A percentile compares a stretch with the other conserved stretches of the same genome.
These are phyloP conservation scores for Plecotus auritus DNA, from an alignment of 2,113 vertebrate species.

Conservation along the genomic window DNA sequence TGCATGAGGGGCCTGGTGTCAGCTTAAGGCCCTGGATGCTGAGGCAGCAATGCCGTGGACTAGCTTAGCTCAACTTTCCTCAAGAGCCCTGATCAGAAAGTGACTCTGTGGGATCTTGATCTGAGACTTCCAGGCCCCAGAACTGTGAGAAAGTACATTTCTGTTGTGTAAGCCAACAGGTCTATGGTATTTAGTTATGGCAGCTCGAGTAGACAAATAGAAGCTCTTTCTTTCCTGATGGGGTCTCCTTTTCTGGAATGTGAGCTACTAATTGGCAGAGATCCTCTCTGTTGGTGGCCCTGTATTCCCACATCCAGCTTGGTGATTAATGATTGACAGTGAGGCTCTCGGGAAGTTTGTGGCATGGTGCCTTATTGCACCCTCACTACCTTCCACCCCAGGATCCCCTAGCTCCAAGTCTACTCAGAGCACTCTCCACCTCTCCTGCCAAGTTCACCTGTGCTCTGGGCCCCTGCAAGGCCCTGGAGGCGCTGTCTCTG, in stretches of 20 bases:
- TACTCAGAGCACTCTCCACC: not conserved
- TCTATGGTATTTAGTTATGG: not conserved
- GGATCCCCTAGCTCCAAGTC: not conserved
- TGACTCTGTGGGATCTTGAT: not conserved
- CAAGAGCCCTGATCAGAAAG: not conserved
- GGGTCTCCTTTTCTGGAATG: not conserved
- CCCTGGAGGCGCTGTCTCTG: not conserved
- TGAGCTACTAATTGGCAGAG: not conserved
- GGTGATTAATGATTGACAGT: fast-evolving
- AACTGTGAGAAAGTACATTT: not conserved
- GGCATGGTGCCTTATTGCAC: not conserved
- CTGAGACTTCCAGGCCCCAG: not conserved
- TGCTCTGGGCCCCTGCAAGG: not conserved
- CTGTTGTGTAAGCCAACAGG: not conserved
- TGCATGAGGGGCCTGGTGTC: not conserved
- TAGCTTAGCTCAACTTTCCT: not conserved
- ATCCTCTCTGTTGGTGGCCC: not conserved
- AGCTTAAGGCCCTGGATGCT: not conserved
- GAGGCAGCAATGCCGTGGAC: not conserved
- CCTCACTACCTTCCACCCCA: not conserved
- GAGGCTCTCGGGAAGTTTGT: not conserved
- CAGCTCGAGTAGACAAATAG: not conserved
- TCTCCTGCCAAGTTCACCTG: not conserved
- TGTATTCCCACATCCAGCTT: not conserved
- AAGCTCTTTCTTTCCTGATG: not conserved